Evolutionary conservation across 2,797 vertebrate genomes (phyloP), one percentile per base, ranked within the genome.

Genomic region (Cossypha dichroa): DNA sequence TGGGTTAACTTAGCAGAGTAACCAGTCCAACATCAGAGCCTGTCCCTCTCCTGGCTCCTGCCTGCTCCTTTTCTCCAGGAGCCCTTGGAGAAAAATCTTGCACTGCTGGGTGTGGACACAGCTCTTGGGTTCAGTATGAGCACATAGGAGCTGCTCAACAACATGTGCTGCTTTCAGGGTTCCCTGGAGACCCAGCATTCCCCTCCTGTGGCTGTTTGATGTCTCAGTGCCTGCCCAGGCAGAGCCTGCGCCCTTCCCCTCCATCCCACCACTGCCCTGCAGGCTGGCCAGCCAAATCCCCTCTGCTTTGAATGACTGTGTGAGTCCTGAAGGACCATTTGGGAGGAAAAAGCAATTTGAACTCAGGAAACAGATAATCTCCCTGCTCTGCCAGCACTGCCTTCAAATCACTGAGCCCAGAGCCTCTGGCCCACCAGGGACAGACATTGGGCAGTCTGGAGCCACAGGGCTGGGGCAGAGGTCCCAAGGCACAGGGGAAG

Each of bases 271-370:
- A 20, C 14, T 2, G 3, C 31, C 56, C 55, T 7, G 10, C 31
- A 45, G 46, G 40, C 15, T 80, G 69, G 22, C 55, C 79, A 90
- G 60, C 25, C 31, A 48, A n/a, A 59, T 14, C 33, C 10, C 9
- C 13, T 18, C 16, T 9, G 17, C 48, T 48, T 41, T 26, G 23
- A 19, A 48, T 22, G 81, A 18, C 62, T 63, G 25, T 51, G 15
- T 0, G 1, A 80, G 58, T 11, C 7, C 48, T 81, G 36, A 64
- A 54, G 12, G 31, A 43, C 11, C 21, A n/a, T 63, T 21, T 10
- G 4, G 46, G 73, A 90, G 34, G 46, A 81, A 91, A 90, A 74
- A 56, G n/a, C 64, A 49, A 43, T 70, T 94, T 67, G 36, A 92
- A 70, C 21, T 15, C 15, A 67, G 23, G 31, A 82, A 86, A 63